Percentiles rank a stretch among this genome's conserved stretches.
Conservation (phyloP, 2,888 invertebrate species). For the Pristionchus mayeri region DNA sequence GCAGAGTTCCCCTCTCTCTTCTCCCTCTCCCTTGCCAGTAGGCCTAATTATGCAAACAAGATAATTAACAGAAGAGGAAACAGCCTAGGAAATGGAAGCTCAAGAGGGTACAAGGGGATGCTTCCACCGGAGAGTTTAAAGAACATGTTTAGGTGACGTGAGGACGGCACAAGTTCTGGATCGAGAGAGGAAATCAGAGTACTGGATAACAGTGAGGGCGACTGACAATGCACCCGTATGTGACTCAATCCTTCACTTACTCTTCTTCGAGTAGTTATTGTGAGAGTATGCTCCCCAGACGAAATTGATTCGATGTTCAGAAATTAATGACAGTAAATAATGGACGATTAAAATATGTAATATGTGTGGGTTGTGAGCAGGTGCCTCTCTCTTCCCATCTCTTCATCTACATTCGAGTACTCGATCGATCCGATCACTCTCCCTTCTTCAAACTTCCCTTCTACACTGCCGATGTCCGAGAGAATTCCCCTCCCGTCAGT, state of each 20-base stretch:
- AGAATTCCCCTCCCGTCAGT: conserved; percentile 82
- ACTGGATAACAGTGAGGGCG: conserved; percentile 94
- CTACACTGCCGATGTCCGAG: conserved; percentile 87
- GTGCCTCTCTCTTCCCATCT: conserved; percentile 77
- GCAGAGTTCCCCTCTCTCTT: conserved; percentile 16
- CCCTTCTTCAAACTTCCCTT: conserved; percentile 90
- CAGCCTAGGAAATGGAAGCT: neutral
- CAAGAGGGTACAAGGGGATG: neutral
- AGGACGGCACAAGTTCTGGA: conserved; percentile 89
- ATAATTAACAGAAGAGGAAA: conserved; percentile 38
- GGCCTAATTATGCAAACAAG: conserved; percentile 45
- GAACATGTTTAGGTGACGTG: conserved; percentile 83
- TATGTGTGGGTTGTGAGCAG: conserved; percentile 3
- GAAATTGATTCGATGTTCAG: no score
- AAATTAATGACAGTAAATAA: no score
- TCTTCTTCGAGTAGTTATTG: no score
- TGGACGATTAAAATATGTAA: no score
- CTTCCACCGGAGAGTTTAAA: neutral
- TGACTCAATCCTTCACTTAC: no score
- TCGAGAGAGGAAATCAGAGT: conserved; percentile 88
- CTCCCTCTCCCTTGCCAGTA: neutral
- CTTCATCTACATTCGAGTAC: conserved; percentile 84
- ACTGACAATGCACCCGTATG: conserved; percentile 88
- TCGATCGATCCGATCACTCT: conserved; percentile 93
- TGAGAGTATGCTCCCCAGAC: no score